A percentile compares a stretch with the other conserved stretches of the same genome.
Evolutionary conservation across 2,113 vertebrate genomes (phyloP).

Genomic region (Orthonyx spaldingii): DNA sequence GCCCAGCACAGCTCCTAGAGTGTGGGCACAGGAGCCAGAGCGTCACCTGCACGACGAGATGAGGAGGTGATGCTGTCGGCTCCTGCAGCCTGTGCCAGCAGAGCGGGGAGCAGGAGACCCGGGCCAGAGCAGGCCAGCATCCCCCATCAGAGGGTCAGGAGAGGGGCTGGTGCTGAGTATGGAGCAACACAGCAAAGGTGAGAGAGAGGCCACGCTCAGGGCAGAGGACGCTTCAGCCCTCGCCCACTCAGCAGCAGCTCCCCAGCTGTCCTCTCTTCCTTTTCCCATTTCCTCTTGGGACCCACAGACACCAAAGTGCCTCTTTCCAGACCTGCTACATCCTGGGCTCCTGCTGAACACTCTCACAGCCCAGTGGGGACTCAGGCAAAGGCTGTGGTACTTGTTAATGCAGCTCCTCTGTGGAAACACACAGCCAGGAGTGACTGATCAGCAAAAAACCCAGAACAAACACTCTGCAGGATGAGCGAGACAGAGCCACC

Average conservation of each 20-base stretch:
- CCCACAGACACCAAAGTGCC: neutral
- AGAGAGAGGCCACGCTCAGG: neutral
- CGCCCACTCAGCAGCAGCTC: neutral
- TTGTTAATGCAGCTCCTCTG: neutral
- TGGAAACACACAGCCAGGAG: neutral
- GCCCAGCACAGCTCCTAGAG: neutral
- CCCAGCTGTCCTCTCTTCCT: neutral
- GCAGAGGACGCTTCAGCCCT: neutral
- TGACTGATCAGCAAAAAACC: neutral
- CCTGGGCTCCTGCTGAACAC: neutral
- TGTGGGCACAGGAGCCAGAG: neutral
- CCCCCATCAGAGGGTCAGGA: fast-evolving
- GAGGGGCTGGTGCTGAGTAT: neutral
- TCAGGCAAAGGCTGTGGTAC: neutral
- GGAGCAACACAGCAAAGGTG: neutral
- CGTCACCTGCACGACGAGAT: neutral
- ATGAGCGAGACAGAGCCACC: neutral
- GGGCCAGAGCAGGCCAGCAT: neutral
- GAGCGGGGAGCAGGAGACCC: fast-evolving
- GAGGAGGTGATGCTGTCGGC: fast-evolving
- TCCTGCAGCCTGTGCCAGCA: neutral
- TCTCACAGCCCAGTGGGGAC: neutral
- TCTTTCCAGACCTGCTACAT: neutral
- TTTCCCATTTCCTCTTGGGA: neutral
- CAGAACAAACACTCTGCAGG: neutral